Evolutionary conservation across 2,888 invertebrate species (phyloP).

Genomic region (Megamerina dolium): DNA sequence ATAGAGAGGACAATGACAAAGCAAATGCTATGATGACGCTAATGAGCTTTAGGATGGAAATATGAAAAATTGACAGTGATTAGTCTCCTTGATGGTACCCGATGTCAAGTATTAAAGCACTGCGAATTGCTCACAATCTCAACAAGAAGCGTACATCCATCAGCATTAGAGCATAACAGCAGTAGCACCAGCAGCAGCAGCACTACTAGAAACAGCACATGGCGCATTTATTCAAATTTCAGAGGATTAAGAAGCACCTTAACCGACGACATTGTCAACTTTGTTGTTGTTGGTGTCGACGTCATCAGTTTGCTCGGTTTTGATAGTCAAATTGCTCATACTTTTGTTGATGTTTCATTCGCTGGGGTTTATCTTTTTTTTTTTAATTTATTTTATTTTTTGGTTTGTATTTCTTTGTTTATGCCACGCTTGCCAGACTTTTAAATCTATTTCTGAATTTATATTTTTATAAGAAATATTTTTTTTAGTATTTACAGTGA

Average conservation of each 20-base stretch:
- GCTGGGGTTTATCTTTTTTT: no score
- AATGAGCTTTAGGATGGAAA: conserved; percentile 25
- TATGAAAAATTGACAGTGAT: conserved; percentile 23
- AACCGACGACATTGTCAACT: background rate
- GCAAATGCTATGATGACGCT: conserved; percentile 19
- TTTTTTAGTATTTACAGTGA: no score
- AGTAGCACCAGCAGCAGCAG: background rate
- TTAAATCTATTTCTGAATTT: no score
- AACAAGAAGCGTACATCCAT: conserved; percentile 13
- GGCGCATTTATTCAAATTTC: conserved; percentile 23
- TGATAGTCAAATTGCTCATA: no score
- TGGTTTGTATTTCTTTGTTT: no score
- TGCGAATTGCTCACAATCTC: conserved; percentile 44
- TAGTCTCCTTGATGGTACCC: conserved; percentile 13
- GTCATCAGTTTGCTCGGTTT: no score
- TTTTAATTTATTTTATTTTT: no score
- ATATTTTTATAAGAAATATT: no score
- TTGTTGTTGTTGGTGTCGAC: no score
- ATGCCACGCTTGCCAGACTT: no score
- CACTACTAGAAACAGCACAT: background rate
- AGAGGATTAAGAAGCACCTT: conserved; percentile 20
- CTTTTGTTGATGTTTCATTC: no score
- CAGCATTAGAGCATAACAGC: conserved; percentile 6
- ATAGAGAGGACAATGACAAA: background rate
- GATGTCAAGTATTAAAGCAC: conserved; percentile 6